Evolutionary conservation across 2,888 invertebrate genomes (phyloP).

Genomic region (Hoplodrina blanda): DNA sequence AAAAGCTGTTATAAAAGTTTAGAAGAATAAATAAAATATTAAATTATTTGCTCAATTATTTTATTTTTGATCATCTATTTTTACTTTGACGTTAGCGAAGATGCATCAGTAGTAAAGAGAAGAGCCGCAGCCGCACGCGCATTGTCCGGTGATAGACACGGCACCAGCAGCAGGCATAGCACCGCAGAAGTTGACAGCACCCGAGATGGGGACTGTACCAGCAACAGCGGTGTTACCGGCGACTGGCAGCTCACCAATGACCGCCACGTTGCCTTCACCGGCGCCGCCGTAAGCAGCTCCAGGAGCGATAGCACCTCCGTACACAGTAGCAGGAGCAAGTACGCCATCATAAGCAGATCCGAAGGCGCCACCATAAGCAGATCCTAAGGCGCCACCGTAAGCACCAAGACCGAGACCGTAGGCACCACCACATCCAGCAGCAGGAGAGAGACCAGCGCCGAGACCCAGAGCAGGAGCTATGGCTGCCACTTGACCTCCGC

Average conservation of each 20-base stretch:
- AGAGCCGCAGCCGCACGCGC: constrained; percentile 43
- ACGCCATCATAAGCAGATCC: constrained; percentile 23
- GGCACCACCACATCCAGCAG: background rate
- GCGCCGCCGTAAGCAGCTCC: constrained; percentile 30
- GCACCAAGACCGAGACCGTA: background rate
- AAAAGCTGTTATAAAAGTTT: no score
- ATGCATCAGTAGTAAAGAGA: background rate
- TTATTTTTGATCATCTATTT: no score
- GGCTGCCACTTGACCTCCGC: background rate
- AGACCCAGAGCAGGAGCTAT: no score
- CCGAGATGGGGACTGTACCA: constrained; percentile 36
- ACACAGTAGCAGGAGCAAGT: constrained; percentile 21
- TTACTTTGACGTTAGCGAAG: no score
- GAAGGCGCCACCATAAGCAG: background rate
- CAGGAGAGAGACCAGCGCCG: no score
- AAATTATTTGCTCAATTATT: no score
- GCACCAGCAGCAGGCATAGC: constrained; percentile 27
- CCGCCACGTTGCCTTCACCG: constrained; percentile 71
- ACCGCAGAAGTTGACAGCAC: no score
- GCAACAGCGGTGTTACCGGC: constrained; percentile 66
- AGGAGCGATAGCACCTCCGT: constrained; percentile 11
- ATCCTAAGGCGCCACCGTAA: background rate
- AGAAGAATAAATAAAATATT: no score
- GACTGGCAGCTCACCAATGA: constrained; percentile 68
- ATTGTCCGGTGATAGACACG: constrained; percentile 42